Evolutionary conservation across 92 coral and sea anemone genomes (phyloP).

Genomic region (Montipora capitata): DNA sequence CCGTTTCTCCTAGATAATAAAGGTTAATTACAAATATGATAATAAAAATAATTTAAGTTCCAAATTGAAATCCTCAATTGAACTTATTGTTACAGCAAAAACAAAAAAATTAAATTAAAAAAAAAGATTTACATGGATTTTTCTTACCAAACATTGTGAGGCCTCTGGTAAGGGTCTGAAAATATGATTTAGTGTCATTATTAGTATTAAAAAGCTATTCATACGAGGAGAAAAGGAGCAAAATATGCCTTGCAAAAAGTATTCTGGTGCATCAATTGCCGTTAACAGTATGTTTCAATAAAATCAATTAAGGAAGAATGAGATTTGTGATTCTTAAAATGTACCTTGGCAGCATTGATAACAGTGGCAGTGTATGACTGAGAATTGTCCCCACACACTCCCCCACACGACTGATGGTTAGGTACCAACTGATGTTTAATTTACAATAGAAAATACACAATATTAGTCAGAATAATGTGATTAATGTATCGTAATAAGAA

Average conservation of each 20-base stretch:
- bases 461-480: too few species aligned
- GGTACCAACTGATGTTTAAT: slow-evolving; percentile 83
- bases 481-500: too few species aligned
- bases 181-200: background rate
- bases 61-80: too few species aligned
- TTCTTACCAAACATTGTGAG: slow-evolving; percentile 97
- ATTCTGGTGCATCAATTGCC: too few species aligned
- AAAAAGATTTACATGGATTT: background rate
- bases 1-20: slow-evolving; percentile 87
- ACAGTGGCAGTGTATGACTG: slow-evolving; percentile 98
- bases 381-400: slow-evolving; percentile 94
- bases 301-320: too few species aligned
- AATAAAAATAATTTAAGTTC: background rate
- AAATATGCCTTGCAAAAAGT: too few species aligned
- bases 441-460: too few species aligned
- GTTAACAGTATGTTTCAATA: too few species aligned
- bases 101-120: background rate
- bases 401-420: slow-evolving; percentile 97
- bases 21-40: background rate
- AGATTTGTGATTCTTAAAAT: background rate
- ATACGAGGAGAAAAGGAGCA: background rate
- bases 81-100: too few species aligned
- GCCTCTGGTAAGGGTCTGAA: slow-evolving; percentile 92
- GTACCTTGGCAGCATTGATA: slow-evolving; percentile 96
- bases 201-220: background rate